These are phyloP conservation scores for Oscheius sp. DNA, from an alignment of 2,888 invertebrate species.

Conservation along the genomic window DNA sequence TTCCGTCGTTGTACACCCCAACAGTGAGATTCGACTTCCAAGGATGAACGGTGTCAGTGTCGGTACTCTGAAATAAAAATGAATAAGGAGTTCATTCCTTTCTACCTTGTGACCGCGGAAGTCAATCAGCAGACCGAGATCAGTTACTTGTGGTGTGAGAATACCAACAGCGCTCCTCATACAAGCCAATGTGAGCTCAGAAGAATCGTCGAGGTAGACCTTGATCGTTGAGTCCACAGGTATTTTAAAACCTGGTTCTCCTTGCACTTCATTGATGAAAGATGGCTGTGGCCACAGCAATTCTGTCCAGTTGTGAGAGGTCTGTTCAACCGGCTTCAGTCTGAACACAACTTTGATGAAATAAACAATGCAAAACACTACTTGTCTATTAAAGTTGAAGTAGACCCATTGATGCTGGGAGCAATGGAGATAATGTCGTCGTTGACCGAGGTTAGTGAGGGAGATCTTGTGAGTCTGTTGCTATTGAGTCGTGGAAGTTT, in stretches of 20 bases:
- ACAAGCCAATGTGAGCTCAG: conserved; percentile 12
- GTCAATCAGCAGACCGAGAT: conserved; percentile 47
- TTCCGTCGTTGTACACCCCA: conserved; percentile 61
- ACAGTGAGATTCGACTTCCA: conserved; percentile 60
- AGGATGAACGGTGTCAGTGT: conserved; percentile 50
- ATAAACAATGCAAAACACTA: not conserved
- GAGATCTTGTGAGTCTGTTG: conserved; percentile 3
- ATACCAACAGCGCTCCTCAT: conserved; percentile 22
- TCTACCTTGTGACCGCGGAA: conserved; percentile 61
- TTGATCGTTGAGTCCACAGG: conserved; percentile 27
- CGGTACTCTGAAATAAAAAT: conserved; percentile 48
- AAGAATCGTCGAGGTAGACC: conserved; percentile 21
- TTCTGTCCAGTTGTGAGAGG: conserved; percentile 73
- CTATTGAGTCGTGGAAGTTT: conserved; percentile 5
- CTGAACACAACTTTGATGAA: conserved; percentile 3
- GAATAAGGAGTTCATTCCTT: not conserved
- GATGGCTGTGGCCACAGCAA: conserved; percentile 79
- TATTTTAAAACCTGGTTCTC: conserved; percentile 23
- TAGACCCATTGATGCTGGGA: conserved; percentile 9
- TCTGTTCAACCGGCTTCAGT: not conserved
- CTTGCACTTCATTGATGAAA: conserved; percentile 9
- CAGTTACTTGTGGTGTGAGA: conserved; percentile 24
- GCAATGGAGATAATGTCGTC: conserved; percentile 22
- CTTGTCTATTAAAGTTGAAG: conserved; percentile 8
- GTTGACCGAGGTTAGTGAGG: conserved; percentile 6